Percentiles rank a stretch among this genome's conserved stretches.
Conservation (phyloP, 2,113 vertebrate species). For the Odocoileus hemionus region DNA sequence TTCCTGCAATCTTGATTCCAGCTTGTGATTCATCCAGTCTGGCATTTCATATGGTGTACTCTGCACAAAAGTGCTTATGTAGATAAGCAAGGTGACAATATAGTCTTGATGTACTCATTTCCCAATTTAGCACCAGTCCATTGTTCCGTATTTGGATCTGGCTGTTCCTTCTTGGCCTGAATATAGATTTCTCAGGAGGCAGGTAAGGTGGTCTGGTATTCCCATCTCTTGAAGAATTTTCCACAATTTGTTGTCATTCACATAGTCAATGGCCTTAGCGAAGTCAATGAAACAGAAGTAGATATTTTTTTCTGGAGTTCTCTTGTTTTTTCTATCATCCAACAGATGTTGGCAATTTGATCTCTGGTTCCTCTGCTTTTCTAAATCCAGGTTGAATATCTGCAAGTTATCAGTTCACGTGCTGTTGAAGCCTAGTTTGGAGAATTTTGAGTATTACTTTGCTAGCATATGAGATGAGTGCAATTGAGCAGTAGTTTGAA, state of each 20-base stretch:
- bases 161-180: background rate
- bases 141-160: background rate
- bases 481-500: background rate
- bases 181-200: background rate
- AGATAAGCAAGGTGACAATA: background rate
- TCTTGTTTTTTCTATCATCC: background rate
- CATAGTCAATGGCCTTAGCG: fast-evolving
- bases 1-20: background rate
- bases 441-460: background rate
- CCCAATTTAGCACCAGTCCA: background rate
- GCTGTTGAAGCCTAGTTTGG: background rate
- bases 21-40: background rate
- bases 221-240: background rate
- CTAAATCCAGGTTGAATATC: background rate
- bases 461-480: background rate
- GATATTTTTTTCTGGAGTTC: background rate
- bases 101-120: background rate
- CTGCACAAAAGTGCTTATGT: fast-evolving
- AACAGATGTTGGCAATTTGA: background rate
- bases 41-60: background rate
- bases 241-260: background rate
- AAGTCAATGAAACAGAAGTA: background rate
- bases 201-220: background rate
- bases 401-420: fast-evolving
- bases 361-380: background rate